Evolutionary conservation across 2,888 invertebrate species (phyloP).

Genomic region (Portevinia maculata): DNA sequence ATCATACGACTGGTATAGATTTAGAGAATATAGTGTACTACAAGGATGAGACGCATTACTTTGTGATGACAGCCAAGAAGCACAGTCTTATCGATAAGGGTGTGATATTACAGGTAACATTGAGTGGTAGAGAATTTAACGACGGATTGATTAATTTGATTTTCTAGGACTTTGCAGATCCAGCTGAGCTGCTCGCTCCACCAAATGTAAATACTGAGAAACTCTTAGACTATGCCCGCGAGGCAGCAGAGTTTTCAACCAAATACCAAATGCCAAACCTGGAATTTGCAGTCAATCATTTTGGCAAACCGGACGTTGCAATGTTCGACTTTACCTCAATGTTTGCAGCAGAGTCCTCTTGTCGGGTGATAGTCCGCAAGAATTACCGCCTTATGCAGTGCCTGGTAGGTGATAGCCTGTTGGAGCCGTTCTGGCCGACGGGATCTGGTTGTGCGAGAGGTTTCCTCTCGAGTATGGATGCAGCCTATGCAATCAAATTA

Average conservation of each 20-base stretch:
- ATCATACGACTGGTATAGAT: conserved; percentile 95
- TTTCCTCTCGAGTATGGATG: conserved; percentile 97
- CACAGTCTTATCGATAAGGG: conserved; percentile 96
- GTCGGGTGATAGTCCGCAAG: conserved; percentile 88
- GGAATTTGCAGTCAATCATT: conserved; percentile 98
- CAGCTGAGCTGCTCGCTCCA: conserved; percentile 91
- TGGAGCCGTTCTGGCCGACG: conserved; percentile 99
- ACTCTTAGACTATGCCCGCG: conserved; percentile 94
- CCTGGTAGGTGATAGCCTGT: conserved; percentile 97
- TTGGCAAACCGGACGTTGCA: conserved; percentile 98
- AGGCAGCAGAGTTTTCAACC: conserved; percentile 97
- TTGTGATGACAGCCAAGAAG: conserved; percentile 99
- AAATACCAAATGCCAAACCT: conserved; percentile 92
- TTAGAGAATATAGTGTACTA: conserved; percentile 99
- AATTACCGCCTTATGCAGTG: conserved; percentile 93
- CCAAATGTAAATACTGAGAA: conserved; percentile 96
- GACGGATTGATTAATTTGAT: background rate
- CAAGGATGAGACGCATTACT: conserved; percentile 99
- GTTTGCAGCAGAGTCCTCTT: conserved; percentile 98
- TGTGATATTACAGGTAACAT: conserved; percentile 90
- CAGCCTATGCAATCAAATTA: conserved; percentile 96
- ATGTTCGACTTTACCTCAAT: conserved; percentile 99
- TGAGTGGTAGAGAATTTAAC: background rate
- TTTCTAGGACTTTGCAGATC: conserved; percentile 93
- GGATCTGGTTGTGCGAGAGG: conserved; percentile 99